A percentile compares a stretch with the other conserved stretches of the same genome.
These are phyloP conservation scores for Belonocnema kinseyi DNA, from an alignment of 1,140 invertebrate genomes.

Conservation along the genomic window DNA sequence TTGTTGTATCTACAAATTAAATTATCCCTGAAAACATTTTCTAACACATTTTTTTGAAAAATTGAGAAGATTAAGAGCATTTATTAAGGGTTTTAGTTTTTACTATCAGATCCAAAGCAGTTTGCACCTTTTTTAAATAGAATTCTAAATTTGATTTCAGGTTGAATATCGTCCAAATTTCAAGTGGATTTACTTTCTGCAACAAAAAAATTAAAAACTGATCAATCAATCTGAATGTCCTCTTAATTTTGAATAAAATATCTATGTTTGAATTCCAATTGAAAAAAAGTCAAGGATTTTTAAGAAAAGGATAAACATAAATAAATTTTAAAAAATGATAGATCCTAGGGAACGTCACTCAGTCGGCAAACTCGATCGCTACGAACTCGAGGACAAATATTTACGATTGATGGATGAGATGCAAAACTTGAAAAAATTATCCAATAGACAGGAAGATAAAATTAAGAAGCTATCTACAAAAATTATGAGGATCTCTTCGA, in stretches of 20 bases:
- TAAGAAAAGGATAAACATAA: conserved; percentile 33
- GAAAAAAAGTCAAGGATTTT: not conserved
- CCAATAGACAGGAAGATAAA: conserved; percentile 70
- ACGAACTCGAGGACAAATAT: conserved; percentile 70
- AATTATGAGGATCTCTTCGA: conserved; percentile 64
- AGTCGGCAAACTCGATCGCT: conserved; percentile 69
- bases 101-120: too few relatives aligned
- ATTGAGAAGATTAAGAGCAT: too few relatives aligned
- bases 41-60: too few relatives aligned
- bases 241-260: conserved; percentile 3
- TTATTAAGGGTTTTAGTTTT: too few relatives aligned
- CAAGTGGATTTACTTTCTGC: not conserved
- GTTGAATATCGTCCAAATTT: conserved; percentile 27
- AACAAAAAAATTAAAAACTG: not conserved
- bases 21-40: too few relatives aligned
- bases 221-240: conserved; percentile 13
- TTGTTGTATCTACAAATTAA: not conserved
- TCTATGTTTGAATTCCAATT: not conserved
- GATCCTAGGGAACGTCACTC: conserved; percentile 70
- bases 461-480: conserved; percentile 71
- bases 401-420: conserved; percentile 67
- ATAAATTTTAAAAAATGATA: conserved; percentile 45
- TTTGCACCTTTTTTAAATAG: not conserved
- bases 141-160: conserved; percentile 10
- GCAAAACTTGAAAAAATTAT: conserved; percentile 66